Evolutionary conservation across 2,888 invertebrate genomes (phyloP), one percentile per base, ranked within the genome.

Genomic region (Cantharis rustica): DNA sequence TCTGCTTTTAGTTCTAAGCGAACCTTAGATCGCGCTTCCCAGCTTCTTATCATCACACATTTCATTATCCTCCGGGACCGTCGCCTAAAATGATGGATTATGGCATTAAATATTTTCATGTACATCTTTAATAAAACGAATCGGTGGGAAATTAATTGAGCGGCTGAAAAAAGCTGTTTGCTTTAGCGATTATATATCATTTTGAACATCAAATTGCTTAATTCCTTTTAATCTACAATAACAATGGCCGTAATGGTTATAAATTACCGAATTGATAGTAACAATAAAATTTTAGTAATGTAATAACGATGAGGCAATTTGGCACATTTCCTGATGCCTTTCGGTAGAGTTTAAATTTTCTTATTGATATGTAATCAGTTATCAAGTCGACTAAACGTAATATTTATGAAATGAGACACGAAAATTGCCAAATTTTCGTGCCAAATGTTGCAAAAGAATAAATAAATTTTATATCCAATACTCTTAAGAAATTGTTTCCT

Each of bases 11-110:
- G 71, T 73, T 76, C 63, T 47, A 73, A 73, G 72, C 62, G 64
- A 69, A 70, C 73, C 71, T 71, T 61, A 63, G 68, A 69, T 68
- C 31, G 69, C 69, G 69, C 74, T 75, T 70, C 74, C 26, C 71
- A 70, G 69, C 69, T 75, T 69, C 74, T 74, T 77, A 77, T 77
- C 77, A 72, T 61, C 71, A 71, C 74, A 71, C 74, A 72, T 74
- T 77, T 74, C 72, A 74, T 77, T 77, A 77, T 74, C 69, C 69
- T 64, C 16, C 61, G 16, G 73, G 73, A 61, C 71, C 68, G 47
- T 47, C 61, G 77, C 69, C 74, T 66, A 69, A 77, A 77, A 74
- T 77, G 77, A 77, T 77, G 77, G 77, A 77, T 77, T 77, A 74
- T 75, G 64, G 69, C 74, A 74, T 77, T 77, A 77, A 68, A 74